Percentiles rank a stretch among this genome's conserved stretches.
phyloP scores from a whole-genome alignment of 92 coral and sea anemone genomes.

The Ricordea florida region DNA sequence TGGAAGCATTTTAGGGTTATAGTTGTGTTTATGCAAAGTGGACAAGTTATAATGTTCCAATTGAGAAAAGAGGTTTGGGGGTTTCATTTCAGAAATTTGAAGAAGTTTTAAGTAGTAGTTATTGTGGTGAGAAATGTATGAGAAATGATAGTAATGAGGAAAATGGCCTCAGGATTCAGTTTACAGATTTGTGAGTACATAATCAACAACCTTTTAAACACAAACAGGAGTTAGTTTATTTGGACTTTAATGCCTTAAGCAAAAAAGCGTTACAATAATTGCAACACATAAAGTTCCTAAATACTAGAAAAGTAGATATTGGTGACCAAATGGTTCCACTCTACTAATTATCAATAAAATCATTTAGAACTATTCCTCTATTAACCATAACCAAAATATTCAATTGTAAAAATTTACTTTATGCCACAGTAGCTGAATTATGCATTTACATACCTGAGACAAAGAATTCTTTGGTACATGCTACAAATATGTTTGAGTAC shows the following conservation, averaged over 20 bases:
- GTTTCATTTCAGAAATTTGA: no score
- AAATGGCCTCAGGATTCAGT: no score
- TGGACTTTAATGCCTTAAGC: conserved; percentile 37
- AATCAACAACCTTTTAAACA: conserved; percentile 6
- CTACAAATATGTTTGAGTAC: conserved; percentile 48
- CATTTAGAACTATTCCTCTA: conserved; percentile 38
- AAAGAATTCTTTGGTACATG: conserved; percentile 38
- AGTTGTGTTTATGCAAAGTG: no score
- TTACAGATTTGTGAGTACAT: no score
- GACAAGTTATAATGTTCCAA: no score
- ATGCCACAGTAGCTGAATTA: conserved; percentile 47
- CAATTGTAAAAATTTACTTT: conserved; percentile 55
- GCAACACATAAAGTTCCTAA: conserved; percentile 40
- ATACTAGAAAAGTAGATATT: conserved; percentile 25
- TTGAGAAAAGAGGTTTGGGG: no score
- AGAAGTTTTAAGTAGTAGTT: no score
- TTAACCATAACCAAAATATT: conserved; percentile 57
- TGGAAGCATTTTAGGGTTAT: no score
- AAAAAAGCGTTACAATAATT: conserved; percentile 11
- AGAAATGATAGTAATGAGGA: no score
- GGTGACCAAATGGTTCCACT: conserved; percentile 3
- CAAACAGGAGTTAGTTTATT: conserved; percentile 32
- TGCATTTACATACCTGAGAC: conserved; percentile 55
- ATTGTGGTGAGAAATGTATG: no score
- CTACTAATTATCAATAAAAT: conserved; percentile 39